phyloP scores from a whole-genome alignment of 1,140 invertebrate genomes.

The Lepidostoma basale region DNA sequence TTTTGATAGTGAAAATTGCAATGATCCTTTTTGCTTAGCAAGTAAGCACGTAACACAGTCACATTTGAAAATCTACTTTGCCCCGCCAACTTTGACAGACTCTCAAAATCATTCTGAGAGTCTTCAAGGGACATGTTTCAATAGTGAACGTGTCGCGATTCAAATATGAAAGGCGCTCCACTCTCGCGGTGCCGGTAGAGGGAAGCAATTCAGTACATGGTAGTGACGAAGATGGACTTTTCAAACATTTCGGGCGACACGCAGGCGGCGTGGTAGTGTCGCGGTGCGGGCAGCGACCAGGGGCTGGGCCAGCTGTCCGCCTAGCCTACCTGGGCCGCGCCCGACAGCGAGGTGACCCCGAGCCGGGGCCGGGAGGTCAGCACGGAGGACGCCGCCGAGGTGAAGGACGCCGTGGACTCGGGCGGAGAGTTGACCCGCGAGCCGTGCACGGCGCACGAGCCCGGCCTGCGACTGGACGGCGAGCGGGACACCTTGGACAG shows the following conservation, averaged over 20 bases:
- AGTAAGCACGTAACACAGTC: too few relatives aligned
- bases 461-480: slow-evolving; percentile 70
- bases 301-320: slow-evolving; percentile 53
- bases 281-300: slow-evolving; percentile 49
- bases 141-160: too few relatives aligned
- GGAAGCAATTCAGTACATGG: slow-evolving; percentile 43
- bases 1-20: too few relatives aligned
- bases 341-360: slow-evolving; percentile 70
- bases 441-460: slow-evolving; percentile 68
- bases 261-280: slow-evolving; percentile 61
- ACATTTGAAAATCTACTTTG: too few relatives aligned
- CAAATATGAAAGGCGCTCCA: not conserved
- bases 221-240: slow-evolving; percentile 44
- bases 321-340: slow-evolving; percentile 72
- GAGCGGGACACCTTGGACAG: slow-evolving; percentile 84
- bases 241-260: slow-evolving; percentile 61
- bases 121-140: too few relatives aligned
- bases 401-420: slow-evolving; percentile 83
- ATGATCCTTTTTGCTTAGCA: too few relatives aligned
- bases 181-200: not conserved
- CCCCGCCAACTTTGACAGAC: too few relatives aligned
- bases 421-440: slow-evolving; percentile 76
- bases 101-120: too few relatives aligned
- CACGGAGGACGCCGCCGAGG: slow-evolving; percentile 68
- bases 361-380: slow-evolving; percentile 63